These are phyloP conservation scores for Patiria pectinifera DNA, from an alignment of 53 echinoderm and acorn worm genomes.

Conservation along the genomic window DNA sequence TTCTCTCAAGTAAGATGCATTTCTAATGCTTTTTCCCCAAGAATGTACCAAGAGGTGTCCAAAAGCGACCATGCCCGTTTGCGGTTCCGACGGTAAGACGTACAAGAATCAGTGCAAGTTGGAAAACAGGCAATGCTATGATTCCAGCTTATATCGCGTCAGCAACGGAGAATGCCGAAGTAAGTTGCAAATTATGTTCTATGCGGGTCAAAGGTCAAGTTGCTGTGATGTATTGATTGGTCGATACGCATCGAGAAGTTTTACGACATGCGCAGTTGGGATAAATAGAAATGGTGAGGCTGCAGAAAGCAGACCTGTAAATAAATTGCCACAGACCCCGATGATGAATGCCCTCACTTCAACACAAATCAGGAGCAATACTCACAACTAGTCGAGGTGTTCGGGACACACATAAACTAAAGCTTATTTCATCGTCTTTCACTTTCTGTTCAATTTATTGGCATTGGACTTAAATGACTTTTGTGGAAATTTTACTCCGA, in stretches of 20 bases:
- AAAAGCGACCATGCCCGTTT: neutral
- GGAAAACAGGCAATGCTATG: constrained; percentile 15
- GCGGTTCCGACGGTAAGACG: constrained; percentile 54
- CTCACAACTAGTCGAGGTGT: too few relatives aligned
- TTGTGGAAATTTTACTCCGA: too few relatives aligned
- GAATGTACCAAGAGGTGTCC: constrained; percentile 49
- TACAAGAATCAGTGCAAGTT: constrained; percentile 58
- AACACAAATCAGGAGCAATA: too few relatives aligned
- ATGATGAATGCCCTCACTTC: too few relatives aligned
- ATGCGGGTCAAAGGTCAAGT: neutral
- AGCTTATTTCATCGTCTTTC: too few relatives aligned
- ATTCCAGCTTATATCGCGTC: neutral
- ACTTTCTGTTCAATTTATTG: too few relatives aligned
- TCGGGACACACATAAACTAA: too few relatives aligned
- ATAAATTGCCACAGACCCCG: too few relatives aligned
- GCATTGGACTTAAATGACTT: too few relatives aligned
- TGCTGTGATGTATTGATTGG: neutral
- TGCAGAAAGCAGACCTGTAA: neutral
- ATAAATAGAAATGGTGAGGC: too few relatives aligned
- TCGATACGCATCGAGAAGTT: neutral
- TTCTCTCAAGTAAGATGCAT: too few relatives aligned
- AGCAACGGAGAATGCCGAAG: constrained; percentile 19
- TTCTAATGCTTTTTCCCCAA: neutral
- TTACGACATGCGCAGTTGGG: neutral
- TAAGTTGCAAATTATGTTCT: neutral